These are phyloP conservation scores for Orthosia gothica DNA, from an alignment of 2,888 invertebrate genomes.

Conservation along the genomic window DNA sequence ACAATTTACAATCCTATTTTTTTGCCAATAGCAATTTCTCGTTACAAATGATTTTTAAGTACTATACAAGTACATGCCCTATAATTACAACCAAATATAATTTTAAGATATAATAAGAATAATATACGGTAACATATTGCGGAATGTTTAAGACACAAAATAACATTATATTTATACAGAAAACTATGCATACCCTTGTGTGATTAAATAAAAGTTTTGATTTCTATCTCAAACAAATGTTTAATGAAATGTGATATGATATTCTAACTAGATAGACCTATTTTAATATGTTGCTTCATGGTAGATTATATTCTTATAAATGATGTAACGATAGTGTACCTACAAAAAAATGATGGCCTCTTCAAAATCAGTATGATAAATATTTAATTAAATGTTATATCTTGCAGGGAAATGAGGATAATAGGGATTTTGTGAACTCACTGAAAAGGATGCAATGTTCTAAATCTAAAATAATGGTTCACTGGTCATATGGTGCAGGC, in stretches of 20 bases:
- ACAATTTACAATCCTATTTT: conserved; percentile 39
- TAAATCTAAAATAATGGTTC: background rate
- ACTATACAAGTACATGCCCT: conserved; percentile 54
- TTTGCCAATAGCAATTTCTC: conserved; percentile 9
- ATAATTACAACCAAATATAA: conserved; percentile 64
- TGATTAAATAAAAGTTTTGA: conserved; percentile 24
- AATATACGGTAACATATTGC: conserved; percentile 40
- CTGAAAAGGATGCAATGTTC: conserved; percentile 1
- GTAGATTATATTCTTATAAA: conserved; percentile 61
- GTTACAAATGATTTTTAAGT: conserved; percentile 38
- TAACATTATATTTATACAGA: conserved; percentile 37
- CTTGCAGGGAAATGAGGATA: background rate
- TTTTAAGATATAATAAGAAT: conserved; percentile 51
- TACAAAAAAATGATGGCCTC: conserved; percentile 4
- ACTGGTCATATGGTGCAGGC: conserved; percentile 6
- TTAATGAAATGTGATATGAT: conserved; percentile 62
- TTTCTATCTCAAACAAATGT: conserved; percentile 42
- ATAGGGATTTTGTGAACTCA: background rate
- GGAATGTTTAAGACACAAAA: conserved; percentile 29
- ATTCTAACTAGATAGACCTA: conserved; percentile 50
- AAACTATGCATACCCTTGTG: conserved; percentile 37
- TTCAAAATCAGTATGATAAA: background rate
- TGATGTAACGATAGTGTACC: background rate
- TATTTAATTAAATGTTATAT: background rate
- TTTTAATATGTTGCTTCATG: conserved; percentile 55